phyloP scores from a whole-genome alignment of 2,797 vertebrate genomes.

The Anguilla marmorata region DNA sequence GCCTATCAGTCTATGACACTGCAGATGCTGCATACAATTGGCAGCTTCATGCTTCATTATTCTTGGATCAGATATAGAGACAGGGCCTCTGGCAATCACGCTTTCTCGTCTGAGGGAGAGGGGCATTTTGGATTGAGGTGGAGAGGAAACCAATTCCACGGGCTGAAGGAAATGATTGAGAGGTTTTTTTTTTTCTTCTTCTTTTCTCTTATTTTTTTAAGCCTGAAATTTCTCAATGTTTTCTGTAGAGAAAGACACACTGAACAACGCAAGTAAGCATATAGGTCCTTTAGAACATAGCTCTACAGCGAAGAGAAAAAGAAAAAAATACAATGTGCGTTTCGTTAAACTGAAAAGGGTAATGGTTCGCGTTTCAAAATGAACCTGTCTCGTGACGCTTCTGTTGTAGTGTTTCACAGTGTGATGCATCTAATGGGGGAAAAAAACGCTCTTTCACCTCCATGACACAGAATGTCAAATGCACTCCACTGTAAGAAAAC shows the following conservation, averaged over 20 bases:
- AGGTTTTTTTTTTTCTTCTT: slow-evolving; percentile 51
- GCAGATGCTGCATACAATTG: slow-evolving; percentile 82
- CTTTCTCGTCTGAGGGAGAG: slow-evolving; percentile 58
- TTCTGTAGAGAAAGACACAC: too few species aligned
- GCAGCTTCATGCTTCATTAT: slow-evolving; percentile 86
- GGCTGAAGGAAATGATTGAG: slow-evolving; percentile 54
- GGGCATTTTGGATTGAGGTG: slow-evolving; percentile 53
- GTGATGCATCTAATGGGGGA: not conserved
- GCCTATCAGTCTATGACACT: slow-evolving; percentile 85
- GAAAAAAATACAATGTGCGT: not conserved
- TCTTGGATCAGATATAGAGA: slow-evolving; percentile 79
- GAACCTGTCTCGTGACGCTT: not conserved
- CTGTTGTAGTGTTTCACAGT: not conserved
- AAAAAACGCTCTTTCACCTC: not conserved
- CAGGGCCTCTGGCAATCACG: slow-evolving; percentile 72
- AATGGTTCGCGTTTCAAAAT: not conserved
- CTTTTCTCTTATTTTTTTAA: slow-evolving; percentile 47
- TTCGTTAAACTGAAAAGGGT: not conserved
- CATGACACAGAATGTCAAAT: not conserved
- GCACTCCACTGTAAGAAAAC: not conserved
- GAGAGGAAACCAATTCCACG: slow-evolving; percentile 66
- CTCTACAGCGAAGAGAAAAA: not conserved
- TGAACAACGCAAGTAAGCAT: not conserved
- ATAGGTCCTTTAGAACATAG: not conserved
- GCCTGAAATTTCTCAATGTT: not conserved